These are phyloP conservation scores for Eubasilissa regina DNA, from an alignment of 1,140 invertebrate genomes.

Conservation along the genomic window DNA sequence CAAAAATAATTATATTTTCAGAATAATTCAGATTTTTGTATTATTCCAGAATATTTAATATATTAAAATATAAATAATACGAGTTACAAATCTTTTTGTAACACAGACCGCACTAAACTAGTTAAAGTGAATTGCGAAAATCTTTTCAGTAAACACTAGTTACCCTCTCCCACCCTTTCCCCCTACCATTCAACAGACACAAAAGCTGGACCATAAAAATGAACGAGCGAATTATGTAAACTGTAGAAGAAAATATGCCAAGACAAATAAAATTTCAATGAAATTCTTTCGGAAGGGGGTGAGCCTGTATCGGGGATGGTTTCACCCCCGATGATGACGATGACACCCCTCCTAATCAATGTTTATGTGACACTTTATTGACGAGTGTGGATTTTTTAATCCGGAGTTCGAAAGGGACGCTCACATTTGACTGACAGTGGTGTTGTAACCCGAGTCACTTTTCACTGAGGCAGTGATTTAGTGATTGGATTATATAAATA, in stretches of 20 bases:
- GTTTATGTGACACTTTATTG: slow-evolving; percentile 59
- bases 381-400: slow-evolving; percentile 56
- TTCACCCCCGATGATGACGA: neutral
- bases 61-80: no score
- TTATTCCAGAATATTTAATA: no score
- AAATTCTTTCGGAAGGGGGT: slow-evolving; percentile 55
- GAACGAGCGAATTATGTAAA: slow-evolving; percentile 60
- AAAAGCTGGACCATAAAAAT: slow-evolving; percentile 55
- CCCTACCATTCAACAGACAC: slow-evolving; percentile 17
- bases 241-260: slow-evolving; percentile 59
- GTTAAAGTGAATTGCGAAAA: slow-evolving; percentile 51
- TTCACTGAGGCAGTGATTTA: slow-evolving; percentile 51
- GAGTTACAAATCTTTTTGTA: neutral
- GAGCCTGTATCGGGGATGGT: slow-evolving; percentile 22
- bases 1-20: no score
- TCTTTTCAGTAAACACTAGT: slow-evolving; percentile 56
- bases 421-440: slow-evolving; percentile 53
- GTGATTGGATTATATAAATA: slow-evolving; percentile 44
- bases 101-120: slow-evolving; percentile 12
- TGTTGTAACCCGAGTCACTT: slow-evolving; percentile 37
- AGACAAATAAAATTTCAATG: slow-evolving; percentile 60
- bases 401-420: slow-evolving; percentile 40
- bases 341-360: slow-evolving; percentile 57
- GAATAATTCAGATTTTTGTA: no score
- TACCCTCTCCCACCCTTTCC: neutral